Conservation (phyloP, 2,888 invertebrate genomes). For the Embidobia sp. region DNA sequence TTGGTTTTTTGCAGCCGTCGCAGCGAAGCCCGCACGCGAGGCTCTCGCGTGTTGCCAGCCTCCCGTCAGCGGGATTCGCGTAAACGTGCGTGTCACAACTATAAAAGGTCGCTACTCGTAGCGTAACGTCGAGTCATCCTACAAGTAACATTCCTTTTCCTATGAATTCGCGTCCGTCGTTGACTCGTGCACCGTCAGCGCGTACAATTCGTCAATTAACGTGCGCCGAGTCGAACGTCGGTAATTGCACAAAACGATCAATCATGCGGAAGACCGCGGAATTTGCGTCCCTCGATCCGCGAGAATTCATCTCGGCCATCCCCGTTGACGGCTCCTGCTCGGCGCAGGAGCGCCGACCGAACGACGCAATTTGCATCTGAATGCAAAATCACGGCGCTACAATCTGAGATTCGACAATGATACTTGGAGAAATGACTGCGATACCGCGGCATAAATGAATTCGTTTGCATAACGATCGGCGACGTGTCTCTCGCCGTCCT, state of each 20-base stretch:
- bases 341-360: constrained; percentile 4
- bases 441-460: constrained; percentile 36
- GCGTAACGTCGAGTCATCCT: too few species aligned
- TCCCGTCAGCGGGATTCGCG: too few species aligned
- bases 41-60: too few species aligned
- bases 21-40: too few species aligned
- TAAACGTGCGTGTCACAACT: too few species aligned
- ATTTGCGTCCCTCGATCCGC: constrained; percentile 23
- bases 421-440: constrained; percentile 31
- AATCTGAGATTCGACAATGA: constrained; percentile 57
- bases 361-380: constrained; percentile 37
- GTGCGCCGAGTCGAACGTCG: constrained; percentile 15
- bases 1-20: too few species aligned
- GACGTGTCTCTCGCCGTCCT: constrained; percentile 13
- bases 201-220: constrained; percentile 40
- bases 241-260: constrained; percentile 36
- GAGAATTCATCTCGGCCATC: constrained; percentile 10
- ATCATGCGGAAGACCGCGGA: constrained; percentile 5
- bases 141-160: not conserved
- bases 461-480: constrained; percentile 20
- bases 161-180: too few species aligned
- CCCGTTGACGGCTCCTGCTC: not conserved
- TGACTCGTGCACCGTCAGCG: too few species aligned
- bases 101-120: too few species aligned
- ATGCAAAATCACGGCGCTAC: constrained; percentile 42